Conservation (phyloP, 2,797 vertebrate genomes). For the Takifugu ocellatus region DNA sequence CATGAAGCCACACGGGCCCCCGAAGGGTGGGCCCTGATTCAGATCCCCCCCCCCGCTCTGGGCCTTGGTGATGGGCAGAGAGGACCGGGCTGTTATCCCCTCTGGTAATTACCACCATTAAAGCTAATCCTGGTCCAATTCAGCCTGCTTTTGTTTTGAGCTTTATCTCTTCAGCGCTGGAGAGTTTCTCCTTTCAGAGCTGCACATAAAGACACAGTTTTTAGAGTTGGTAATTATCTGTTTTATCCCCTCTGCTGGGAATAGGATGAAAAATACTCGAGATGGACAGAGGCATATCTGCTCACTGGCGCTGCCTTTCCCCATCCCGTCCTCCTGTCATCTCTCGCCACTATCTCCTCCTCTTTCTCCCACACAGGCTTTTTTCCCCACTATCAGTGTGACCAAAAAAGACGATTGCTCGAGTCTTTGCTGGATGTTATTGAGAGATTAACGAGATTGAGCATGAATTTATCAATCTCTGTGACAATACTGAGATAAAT, state of each 20-base stretch:
- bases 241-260: constrained; percentile 74
- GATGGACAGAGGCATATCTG: constrained; percentile 55
- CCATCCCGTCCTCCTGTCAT: constrained; percentile 1
- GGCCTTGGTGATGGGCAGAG: constrained; percentile 69
- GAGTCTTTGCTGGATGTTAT: constrained; percentile 66
- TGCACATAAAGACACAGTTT: constrained; percentile 74
- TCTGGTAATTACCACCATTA: constrained; percentile 80
- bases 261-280: constrained; percentile 60
- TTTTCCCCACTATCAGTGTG: constrained; percentile 38
- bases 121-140: constrained; percentile 77
- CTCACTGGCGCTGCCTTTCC: constrained; percentile 17
- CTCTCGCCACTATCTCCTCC: constrained; percentile 13
- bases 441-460: constrained; percentile 75
- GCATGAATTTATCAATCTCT: constrained; percentile 78
- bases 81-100: constrained; percentile 74
- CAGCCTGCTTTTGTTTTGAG: constrained; percentile 81
- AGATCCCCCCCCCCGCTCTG: constrained; percentile 58
- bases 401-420: constrained; percentile 67
- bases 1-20: constrained; percentile 59
- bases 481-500: constrained; percentile 67
- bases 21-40: constrained; percentile 53
- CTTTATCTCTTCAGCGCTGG: constrained; percentile 79
- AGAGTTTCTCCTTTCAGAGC: constrained; percentile 80
- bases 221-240: constrained; percentile 78
- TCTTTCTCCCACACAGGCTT: constrained; percentile 10